Percentiles rank a stretch among this genome's conserved stretches.
Evolutionary conservation across 23 tunicate species (phyloP).

Genomic region (Trididemnum clinides): DNA sequence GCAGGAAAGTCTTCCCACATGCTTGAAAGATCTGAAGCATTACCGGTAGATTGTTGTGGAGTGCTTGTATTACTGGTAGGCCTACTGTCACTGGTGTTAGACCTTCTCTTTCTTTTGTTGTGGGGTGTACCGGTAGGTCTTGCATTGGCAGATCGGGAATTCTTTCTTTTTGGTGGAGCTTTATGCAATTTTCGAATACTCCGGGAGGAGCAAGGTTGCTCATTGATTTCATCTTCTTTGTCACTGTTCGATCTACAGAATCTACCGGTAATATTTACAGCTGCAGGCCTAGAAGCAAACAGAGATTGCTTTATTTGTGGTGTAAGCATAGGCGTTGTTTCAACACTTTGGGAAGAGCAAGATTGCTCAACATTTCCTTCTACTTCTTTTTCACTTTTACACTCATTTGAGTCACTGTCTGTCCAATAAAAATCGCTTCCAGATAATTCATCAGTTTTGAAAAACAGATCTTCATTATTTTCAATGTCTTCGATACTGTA

Average conservation of each 20-base stretch:
- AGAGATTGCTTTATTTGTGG: constrained; percentile 19
- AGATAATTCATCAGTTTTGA: constrained; percentile 30
- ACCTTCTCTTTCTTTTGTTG: constrained; percentile 24
- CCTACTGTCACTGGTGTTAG: constrained; percentile 28
- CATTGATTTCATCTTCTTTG: constrained; percentile 15
- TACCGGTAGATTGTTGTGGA: constrained; percentile 19
- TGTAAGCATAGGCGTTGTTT: too few species aligned
- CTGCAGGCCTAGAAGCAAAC: constrained; percentile 30
- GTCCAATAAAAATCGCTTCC: constrained; percentile 33
- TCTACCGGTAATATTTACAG: constrained; percentile 26
- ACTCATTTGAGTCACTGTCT: constrained; percentile 33
- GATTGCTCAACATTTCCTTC: constrained; percentile 15
- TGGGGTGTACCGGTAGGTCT: constrained; percentile 34
- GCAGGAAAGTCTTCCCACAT: constrained; percentile 34
- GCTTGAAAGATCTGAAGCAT: constrained; percentile 35
- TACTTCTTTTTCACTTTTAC: not conserved
- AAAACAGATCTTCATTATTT: constrained; percentile 31
- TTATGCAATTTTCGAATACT: constrained; percentile 27
- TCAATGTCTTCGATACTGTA: constrained; percentile 28
- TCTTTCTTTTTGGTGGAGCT: constrained; percentile 18
- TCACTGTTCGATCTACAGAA: constrained; percentile 6
- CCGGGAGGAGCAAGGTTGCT: constrained; percentile 29
- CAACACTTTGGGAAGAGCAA: constrained; percentile 13
- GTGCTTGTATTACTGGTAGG: not conserved
- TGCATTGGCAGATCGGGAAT: constrained; percentile 24